Percentiles rank a stretch among this genome's conserved stretches.
These are phyloP conservation scores for Drosophila takahashii DNA, from an alignment of 1,140 invertebrate genomes.

Conservation along the genomic window DNA sequence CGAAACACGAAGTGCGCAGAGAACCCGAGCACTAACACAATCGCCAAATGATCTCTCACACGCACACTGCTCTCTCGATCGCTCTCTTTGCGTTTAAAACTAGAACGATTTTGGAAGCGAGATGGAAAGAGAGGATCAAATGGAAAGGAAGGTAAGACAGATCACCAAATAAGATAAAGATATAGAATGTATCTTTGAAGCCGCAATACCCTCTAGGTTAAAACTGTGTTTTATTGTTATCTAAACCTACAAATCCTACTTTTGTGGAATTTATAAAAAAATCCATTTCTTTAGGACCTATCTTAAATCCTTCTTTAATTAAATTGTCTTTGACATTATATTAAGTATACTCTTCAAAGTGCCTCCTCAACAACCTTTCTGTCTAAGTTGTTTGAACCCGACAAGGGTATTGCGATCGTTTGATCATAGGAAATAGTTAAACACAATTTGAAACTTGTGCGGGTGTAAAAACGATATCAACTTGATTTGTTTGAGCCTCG, in stretches of 20 bases:
- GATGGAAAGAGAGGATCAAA: slow-evolving; percentile 14
- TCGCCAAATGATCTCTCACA: slow-evolving; percentile 1
- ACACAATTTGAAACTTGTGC: slow-evolving; percentile 23
- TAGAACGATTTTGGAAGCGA: slow-evolving; percentile 61
- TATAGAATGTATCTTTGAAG: too few relatives aligned
- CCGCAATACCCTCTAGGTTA: neutral
- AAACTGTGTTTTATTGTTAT: neutral
- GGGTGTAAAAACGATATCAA: slow-evolving; percentile 56
- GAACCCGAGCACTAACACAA: slow-evolving; percentile 28
- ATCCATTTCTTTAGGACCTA: too few relatives aligned
- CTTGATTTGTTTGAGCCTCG: slow-evolving; percentile 29
- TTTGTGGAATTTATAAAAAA: too few relatives aligned
- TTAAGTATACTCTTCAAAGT: neutral
- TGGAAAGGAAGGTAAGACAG: slow-evolving; percentile 26
- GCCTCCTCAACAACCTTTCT: neutral
- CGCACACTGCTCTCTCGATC: slow-evolving; percentile 5
- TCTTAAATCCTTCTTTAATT: too few relatives aligned
- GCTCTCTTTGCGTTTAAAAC: slow-evolving; percentile 46
- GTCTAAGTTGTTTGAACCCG: too few relatives aligned
- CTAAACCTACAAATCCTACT: too few relatives aligned
- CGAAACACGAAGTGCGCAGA: slow-evolving; percentile 32
- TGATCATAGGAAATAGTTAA: slow-evolving; percentile 23
- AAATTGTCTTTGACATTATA: too few relatives aligned
- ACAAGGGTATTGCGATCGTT: slow-evolving; percentile 16
- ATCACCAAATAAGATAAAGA: slow-evolving; percentile 4